Percentiles rank a stretch among this genome's conserved stretches.
These are phyloP conservation scores for Archocentrus centrarchus DNA, from an alignment of 2,113 vertebrate species.

Conservation along the genomic window DNA sequence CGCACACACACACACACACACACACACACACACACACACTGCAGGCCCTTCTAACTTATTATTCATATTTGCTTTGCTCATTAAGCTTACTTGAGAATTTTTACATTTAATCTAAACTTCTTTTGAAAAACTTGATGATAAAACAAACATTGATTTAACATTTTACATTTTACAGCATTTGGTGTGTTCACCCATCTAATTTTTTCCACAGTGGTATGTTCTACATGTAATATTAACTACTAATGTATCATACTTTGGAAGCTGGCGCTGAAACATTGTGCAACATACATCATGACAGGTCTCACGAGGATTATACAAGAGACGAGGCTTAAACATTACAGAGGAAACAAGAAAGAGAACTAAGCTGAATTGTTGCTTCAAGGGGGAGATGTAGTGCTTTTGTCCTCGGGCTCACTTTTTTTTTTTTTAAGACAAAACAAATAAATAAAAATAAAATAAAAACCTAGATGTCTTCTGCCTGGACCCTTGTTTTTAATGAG, in stretches of 20 bases:
- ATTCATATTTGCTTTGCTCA: neutral
- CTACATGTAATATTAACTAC: neutral
- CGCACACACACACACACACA: too few relatives aligned
- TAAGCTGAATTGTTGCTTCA: neutral
- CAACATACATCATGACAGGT: constrained; percentile 19
- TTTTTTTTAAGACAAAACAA: neutral
- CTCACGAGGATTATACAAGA: constrained; percentile 18
- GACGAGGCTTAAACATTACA: neutral
- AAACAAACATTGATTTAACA: neutral
- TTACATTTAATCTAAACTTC: neutral
- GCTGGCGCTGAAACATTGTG: neutral
- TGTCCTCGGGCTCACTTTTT: neutral
- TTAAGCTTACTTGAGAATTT: neutral
- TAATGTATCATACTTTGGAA: neutral
- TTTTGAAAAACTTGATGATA: neutral
- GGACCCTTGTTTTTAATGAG: neutral
- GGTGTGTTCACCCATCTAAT: neutral
- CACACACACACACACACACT: too few relatives aligned
- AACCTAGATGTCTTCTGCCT: neutral
- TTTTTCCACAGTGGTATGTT: neutral
- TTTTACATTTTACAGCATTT: neutral
- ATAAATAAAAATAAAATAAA: neutral
- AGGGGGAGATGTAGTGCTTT: neutral
- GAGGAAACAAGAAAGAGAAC: constrained; percentile 51
- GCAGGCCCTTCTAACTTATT: too few relatives aligned